Conservation (phyloP, 2,113 vertebrate species). For the Perca flavescens region DNA sequence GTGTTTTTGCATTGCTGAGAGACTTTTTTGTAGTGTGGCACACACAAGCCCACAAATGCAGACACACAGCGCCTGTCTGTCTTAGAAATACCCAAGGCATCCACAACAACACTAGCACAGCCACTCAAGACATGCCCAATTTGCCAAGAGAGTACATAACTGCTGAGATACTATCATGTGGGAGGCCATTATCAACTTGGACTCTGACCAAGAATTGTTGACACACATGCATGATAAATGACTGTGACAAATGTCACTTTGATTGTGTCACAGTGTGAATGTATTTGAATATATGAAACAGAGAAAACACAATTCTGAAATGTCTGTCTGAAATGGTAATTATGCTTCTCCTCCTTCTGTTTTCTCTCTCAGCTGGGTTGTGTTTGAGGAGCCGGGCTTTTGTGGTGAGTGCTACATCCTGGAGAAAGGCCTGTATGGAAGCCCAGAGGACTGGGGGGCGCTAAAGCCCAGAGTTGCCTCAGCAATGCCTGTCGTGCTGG, state of each 20-base stretch:
- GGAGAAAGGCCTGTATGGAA: constrained; percentile 92
- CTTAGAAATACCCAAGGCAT: background rate
- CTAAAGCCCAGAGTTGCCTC: constrained; percentile 87
- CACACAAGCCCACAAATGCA: constrained; percentile 32
- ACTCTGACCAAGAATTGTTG: constrained; percentile 25
- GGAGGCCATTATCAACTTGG: constrained; percentile 3
- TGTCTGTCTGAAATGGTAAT: constrained; percentile 8
- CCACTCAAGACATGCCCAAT: background rate
- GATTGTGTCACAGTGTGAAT: background rate
- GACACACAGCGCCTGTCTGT: constrained; percentile 16
- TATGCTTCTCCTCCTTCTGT: constrained; percentile 4
- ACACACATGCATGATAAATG: background rate
- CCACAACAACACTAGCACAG: background rate
- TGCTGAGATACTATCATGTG: constrained; percentile 26
- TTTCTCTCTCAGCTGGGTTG: constrained; percentile 88
- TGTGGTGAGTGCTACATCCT: constrained; percentile 91
- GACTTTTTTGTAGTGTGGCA: constrained; percentile 25
- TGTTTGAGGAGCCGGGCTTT: constrained; percentile 91
- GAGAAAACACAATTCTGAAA: constrained; percentile 8
- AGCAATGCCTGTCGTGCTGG: constrained; percentile 89
- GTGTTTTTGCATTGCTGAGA: constrained; percentile 19
- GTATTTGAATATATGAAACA: background rate
- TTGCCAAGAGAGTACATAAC: constrained; percentile 7
- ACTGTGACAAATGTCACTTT: background rate
- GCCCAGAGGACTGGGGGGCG: constrained; percentile 91